These are phyloP conservation scores for Globodera rostochiensis DNA, from an alignment of 1,140 invertebrate genomes.

Conservation along the genomic window DNA sequence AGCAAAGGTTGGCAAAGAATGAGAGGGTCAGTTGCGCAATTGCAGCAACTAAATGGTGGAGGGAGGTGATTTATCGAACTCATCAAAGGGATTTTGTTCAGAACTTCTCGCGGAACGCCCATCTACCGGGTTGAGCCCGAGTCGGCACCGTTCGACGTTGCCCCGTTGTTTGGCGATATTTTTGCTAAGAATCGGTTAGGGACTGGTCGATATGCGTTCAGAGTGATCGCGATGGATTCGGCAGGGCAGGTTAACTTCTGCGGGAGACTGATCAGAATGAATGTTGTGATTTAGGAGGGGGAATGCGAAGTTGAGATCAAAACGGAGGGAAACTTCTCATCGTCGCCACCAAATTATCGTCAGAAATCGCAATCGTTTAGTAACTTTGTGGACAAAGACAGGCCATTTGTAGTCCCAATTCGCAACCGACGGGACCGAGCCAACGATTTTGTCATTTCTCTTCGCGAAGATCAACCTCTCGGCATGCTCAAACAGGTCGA, in stretches of 20 bases:
- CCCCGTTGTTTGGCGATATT: constrained; percentile 45
- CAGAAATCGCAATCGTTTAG: background rate
- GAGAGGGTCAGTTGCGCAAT: background rate
- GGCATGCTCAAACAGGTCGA: constrained; percentile 39
- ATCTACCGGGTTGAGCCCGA: constrained; percentile 46
- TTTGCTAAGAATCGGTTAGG: constrained; percentile 35
- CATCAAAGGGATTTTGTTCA: constrained; percentile 32
- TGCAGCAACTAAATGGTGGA: background rate
- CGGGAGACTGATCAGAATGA: background rate
- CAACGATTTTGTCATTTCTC: constrained; percentile 30
- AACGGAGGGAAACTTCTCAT: background rate
- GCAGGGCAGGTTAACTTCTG: constrained; percentile 35
- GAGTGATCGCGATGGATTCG: constrained; percentile 48
- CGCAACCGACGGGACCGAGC: constrained; percentile 27
- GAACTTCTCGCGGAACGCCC: constrained; percentile 35
- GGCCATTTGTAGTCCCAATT: background rate
- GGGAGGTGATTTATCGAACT: constrained; percentile 15
- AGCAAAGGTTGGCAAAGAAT: background rate
- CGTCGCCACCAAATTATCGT: background rate
- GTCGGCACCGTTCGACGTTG: constrained; percentile 45
- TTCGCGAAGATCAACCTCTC: constrained; percentile 42
- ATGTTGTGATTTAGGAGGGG: background rate
- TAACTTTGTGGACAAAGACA: constrained; percentile 3
- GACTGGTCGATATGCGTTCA: constrained; percentile 41
- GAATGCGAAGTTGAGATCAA: constrained; percentile 11